Conservation (phyloP, 2,113 vertebrate genomes). For the Vombatus ursinus region DNA sequence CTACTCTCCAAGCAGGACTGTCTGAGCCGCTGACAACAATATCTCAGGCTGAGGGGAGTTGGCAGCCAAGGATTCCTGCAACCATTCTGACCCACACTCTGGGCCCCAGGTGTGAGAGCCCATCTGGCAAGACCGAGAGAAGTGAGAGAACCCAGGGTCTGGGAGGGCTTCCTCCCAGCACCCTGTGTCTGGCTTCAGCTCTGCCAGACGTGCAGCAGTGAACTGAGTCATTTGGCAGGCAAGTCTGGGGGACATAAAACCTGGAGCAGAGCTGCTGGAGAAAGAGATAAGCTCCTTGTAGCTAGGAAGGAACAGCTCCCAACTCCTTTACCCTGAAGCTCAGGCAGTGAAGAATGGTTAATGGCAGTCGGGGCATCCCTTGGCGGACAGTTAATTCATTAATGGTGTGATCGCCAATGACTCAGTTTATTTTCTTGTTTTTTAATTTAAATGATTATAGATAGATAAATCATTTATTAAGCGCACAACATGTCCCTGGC, state of each 20-base stretch:
- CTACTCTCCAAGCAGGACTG: background rate
- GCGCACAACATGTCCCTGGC: background rate
- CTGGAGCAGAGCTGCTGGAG: background rate
- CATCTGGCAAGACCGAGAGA: background rate
- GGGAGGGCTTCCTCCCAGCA: background rate
- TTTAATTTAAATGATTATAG: background rate
- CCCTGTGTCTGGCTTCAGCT: slow-evolving; percentile 37
- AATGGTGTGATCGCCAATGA: background rate
- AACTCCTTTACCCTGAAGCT: background rate
- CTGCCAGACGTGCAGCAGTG: slow-evolving; percentile 57
- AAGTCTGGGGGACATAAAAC: background rate
- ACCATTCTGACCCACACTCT: background rate
- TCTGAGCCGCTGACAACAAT: background rate
- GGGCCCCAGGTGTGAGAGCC: background rate
- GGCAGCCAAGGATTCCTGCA: background rate
- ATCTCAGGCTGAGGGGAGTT: background rate
- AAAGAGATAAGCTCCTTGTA: background rate
- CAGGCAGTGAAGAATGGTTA: background rate
- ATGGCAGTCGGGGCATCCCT: background rate
- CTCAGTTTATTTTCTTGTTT: background rate
- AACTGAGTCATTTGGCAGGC: slow-evolving; percentile 54
- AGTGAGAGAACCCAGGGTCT: slow-evolving; percentile 6
- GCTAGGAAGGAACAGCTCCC: background rate
- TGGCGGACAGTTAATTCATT: background rate
- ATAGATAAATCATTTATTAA: background rate